Conservation (phyloP, 2,113 vertebrate species). For the Nothocercus julius region DNA sequence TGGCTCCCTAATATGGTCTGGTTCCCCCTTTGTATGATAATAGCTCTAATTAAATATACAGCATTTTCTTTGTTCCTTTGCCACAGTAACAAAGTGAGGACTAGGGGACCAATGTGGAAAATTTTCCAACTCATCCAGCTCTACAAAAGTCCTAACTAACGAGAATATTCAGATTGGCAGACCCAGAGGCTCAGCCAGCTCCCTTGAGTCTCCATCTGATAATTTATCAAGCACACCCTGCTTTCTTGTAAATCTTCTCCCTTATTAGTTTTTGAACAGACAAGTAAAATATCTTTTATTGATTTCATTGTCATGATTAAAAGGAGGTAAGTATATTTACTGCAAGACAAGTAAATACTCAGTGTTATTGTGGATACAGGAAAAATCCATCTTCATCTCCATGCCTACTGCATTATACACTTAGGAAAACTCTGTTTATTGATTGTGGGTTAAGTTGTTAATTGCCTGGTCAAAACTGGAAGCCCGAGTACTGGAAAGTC, state of each 20-base stretch:
- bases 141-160: neutral
- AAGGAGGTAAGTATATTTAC: slow-evolving; percentile 1
- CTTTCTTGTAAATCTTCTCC: neutral
- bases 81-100: neutral
- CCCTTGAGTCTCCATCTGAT: neutral
- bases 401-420: neutral
- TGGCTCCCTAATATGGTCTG: neutral
- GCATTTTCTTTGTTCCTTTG: neutral
- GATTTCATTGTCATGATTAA: slow-evolving; percentile 19
- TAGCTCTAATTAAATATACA: neutral
- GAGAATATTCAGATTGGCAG: neutral
- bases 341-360: neutral
- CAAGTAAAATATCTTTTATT: slow-evolving; percentile 22
- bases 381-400: slow-evolving; percentile 37
- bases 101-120: neutral
- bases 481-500: neutral
- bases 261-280: slow-evolving; percentile 1
- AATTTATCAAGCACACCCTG: neutral
- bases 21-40: neutral
- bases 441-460: slow-evolving; percentile 15
- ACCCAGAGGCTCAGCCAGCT: neutral
- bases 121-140: neutral
- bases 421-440: neutral
- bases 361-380: neutral
- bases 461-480: neutral